Percentiles rank a stretch among this genome's conserved stretches.
phyloP scores from a whole-genome alignment of 1,140 invertebrate species.

The Halesus radiatus region DNA sequence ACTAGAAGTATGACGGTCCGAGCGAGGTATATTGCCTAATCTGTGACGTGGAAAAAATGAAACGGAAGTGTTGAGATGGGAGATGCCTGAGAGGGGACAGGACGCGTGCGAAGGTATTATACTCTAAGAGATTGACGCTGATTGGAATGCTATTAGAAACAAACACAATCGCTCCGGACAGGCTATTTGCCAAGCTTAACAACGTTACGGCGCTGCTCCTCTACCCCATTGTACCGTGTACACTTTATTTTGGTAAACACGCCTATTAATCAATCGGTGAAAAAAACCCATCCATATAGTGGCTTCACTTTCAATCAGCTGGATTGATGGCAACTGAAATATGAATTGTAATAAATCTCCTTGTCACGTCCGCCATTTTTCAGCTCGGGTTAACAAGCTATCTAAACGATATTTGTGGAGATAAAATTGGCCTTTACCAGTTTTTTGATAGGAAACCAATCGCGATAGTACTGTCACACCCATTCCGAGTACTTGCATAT shows the following conservation, averaged over 20 bases:
- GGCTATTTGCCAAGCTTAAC: slow-evolving; percentile 27
- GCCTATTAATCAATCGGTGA: slow-evolving; percentile 15
- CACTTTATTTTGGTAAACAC: slow-evolving; percentile 7
- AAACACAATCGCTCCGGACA: slow-evolving; percentile 36
- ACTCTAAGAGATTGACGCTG: slow-evolving; percentile 29
- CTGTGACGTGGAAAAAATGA: slow-evolving; percentile 29
- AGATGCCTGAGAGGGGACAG: neutral
- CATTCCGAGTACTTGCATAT: no score
- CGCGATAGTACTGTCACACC: no score
- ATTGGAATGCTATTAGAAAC: slow-evolving; percentile 40
- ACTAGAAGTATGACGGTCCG: neutral
- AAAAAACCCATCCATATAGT: slow-evolving; percentile 4
- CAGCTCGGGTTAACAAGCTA: no score
- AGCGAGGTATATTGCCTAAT: neutral
- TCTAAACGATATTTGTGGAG: no score
- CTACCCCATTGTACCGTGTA: neutral
- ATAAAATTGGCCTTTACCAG: no score
- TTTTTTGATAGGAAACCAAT: no score
- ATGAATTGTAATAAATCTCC: slow-evolving; percentile 1
- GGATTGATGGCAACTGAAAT: neutral
- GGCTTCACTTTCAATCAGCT: neutral
- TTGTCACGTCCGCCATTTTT: neutral
- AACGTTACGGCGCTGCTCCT: neutral
- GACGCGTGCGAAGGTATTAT: slow-evolving; percentile 27
- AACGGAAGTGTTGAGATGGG: slow-evolving; percentile 40